Conservation (phyloP, 2,797 vertebrate species). For the Macrochelys suwanniensis region DNA sequence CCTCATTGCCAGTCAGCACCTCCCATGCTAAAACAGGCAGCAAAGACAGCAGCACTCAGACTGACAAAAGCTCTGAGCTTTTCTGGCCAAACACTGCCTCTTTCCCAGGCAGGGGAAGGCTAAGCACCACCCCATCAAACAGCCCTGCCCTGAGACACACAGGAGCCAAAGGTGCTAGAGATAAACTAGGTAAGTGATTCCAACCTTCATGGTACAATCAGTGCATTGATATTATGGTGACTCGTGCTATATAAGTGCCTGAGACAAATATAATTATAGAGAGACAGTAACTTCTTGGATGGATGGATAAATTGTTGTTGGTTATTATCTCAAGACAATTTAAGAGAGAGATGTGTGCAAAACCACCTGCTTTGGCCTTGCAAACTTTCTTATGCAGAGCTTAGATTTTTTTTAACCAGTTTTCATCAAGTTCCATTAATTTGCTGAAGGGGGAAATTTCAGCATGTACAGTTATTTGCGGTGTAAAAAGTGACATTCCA, state of each 20-base stretch:
- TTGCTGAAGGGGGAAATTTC: not conserved
- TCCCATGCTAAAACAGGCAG: slow-evolving; percentile 85
- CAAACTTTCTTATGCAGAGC: accelerated
- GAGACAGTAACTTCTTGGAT: not conserved
- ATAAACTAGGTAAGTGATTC: slow-evolving; percentile 79
- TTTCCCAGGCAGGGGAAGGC: slow-evolving; percentile 79
- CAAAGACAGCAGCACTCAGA: slow-evolving; percentile 89
- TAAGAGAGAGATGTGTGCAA: not conserved
- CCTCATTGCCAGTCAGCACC: slow-evolving; percentile 46
- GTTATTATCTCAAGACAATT: not conserved
- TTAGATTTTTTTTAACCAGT: not conserved
- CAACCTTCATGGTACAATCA: accelerated
- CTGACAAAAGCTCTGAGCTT: slow-evolving; percentile 82
- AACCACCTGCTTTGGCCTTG: not conserved
- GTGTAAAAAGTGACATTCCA: not conserved
- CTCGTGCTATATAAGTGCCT: not conserved
- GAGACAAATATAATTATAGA: not conserved
- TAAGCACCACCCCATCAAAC: slow-evolving; percentile 72
- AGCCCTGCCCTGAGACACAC: slow-evolving; percentile 78
- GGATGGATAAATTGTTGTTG: not conserved
- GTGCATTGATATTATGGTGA: not conserved
- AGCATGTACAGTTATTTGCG: not conserved
- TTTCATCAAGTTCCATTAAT: accelerated
- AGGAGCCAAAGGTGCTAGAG: not conserved
- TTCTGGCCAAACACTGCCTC: slow-evolving; percentile 82